Evolutionary conservation across 2,797 vertebrate species (phyloP), one percentile per base, ranked within the genome.

Genomic region (Hybognathus amarus): DNA sequence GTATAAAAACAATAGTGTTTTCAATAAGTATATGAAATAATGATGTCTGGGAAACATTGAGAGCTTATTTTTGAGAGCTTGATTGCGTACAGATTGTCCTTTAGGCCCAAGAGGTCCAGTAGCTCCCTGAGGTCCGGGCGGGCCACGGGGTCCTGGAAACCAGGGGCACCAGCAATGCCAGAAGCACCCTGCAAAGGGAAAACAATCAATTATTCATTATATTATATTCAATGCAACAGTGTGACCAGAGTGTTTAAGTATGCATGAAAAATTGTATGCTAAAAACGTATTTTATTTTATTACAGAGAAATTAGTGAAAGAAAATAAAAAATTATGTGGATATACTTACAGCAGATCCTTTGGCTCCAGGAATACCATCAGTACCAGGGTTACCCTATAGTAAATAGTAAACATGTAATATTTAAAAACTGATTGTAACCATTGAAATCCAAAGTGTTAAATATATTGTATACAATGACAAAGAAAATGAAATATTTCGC

Each of bases 121-220:
- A 85, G 98, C 96, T 89, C 98, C 98, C 90, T 99, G 98, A 80
- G 97, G 97, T 85, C 98, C 97, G 6, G 98, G 98, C 17, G 98
- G 97, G 36, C 98, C 98, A 79, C 98, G 97, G 69, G 98, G 98
- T 0, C 98, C 97, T 1, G 98, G 90, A 99, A 99, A 84, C 98
- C 98, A 69, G 98, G 98, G 83, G 98, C 97, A n/a, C 97, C 97
- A 86, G 97, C 96, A 91, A 99, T 99, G 86, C 98, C 98, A 68
- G 97, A 76, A 89, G 79, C 96, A 15, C 98, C 98, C 98, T 99
- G 82, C 24, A 88, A 71, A 54, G 17, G 42, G 20, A 88, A 77
- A 13, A 30, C 0, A 63, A 30, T 63, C 24, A 7, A 30, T 63
- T 30, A 56, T 17, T 82, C 30, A 24, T 68, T 27, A 30, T 11